Conservation (phyloP, 1,140 invertebrate species). For the Neoseiulus cucumeris region DNA sequence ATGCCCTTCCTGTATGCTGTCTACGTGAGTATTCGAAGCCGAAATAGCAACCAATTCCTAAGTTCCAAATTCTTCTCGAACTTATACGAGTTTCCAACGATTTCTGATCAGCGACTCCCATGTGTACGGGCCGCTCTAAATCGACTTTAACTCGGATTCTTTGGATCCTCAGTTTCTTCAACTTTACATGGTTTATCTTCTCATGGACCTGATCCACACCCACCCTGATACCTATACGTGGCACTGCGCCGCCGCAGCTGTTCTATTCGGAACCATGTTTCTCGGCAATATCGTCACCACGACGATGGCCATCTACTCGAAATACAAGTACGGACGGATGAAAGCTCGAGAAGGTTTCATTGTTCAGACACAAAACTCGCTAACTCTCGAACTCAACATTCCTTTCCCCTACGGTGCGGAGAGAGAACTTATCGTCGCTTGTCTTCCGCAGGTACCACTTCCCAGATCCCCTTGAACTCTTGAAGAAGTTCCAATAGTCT, state of each 20-base stretch:
- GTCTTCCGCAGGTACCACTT: background rate
- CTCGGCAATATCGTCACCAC: background rate
- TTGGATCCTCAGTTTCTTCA: background rate
- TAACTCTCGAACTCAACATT: too few relatives aligned
- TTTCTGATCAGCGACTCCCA: too few relatives aligned
- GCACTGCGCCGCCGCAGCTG: background rate
- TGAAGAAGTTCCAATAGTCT: constrained; percentile 5
- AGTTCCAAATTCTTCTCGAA: too few relatives aligned
- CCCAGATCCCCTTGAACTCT: background rate
- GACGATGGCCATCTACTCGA: constrained; percentile 1
- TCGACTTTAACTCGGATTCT: too few relatives aligned
- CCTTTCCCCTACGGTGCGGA: too few relatives aligned
- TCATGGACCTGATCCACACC: background rate
- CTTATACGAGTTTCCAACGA: too few relatives aligned
- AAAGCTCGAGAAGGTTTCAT: too few relatives aligned
- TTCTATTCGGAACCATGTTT: background rate
- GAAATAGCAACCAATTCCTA: too few relatives aligned
- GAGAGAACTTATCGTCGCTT: too few relatives aligned
- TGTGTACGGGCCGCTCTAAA: too few relatives aligned
- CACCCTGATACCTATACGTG: constrained; percentile 1
- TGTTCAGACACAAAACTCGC: too few relatives aligned
- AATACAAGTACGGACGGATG: background rate
- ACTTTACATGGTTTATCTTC: constrained; percentile 4
- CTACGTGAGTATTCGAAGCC: background rate
- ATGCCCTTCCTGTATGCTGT: constrained; percentile 1